Base-by-base conservation (phyloP, 30 jellyfish, hydroid and myxozoan genomes). In the Aurelia sp. region DNA sequence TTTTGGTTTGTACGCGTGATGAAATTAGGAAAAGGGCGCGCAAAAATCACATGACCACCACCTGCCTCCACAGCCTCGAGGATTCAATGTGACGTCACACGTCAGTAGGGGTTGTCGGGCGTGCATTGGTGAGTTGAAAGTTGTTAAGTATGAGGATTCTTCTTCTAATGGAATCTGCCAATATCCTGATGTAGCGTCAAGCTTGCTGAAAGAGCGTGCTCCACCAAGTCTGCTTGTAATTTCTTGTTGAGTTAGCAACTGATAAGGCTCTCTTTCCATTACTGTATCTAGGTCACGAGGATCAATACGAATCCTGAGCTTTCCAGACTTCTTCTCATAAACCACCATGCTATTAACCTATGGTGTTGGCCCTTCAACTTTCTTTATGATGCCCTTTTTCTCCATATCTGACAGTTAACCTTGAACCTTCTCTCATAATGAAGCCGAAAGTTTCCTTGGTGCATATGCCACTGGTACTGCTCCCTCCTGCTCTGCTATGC, bases 151-250 rank as follows among this genome's bases (percentile, higher is more conserved):
- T 48, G 86, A 27, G 3, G 61, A 11, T 53, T 20, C 86, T 69
- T 66, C 65, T 51, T 82, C 91, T 21, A 79, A 48, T 3, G 63
- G 64, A 17, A 79, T 21, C 31, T 82, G 92, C 92, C 92, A 82
- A 41, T 23, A 85, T 17, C 90, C 91, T 23, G 61, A 11, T 16
- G 61, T 85, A 11, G 94, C 71, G 62, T 85, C 94, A 13, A 85
- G 85, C 85, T 52, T 31, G 4, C 44, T 35, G 44, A 3, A 35
- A 35, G 3, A 35, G 44, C 44, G 44, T 35, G 89, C 92, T 12
- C 85, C 92, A 75, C 74, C 65, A 11, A 85, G 31, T 68, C 92
- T n/a, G n/a, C n/a, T n/a, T n/a, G n/a, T n/a, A n/a, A n/a, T n/a
- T n/a, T n/a, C n/a, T n/a, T n/a, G n/a, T 11, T 17, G 31, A 22